phyloP scores from a whole-genome alignment of 2,888 invertebrate species.

The Cantharis rustica region DNA sequence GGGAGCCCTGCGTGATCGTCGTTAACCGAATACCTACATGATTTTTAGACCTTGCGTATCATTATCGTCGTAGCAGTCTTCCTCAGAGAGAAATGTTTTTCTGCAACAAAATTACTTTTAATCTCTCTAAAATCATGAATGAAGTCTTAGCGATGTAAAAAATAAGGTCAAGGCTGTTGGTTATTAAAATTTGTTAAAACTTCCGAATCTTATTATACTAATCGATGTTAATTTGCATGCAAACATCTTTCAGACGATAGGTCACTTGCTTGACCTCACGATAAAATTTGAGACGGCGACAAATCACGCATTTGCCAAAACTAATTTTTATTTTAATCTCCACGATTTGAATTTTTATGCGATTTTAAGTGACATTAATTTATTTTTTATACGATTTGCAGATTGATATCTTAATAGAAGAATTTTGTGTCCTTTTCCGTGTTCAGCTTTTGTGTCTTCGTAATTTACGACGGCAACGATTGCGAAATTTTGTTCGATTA shows the following conservation, averaged over 20 bases:
- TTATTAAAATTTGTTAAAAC: slow-evolving; percentile 2
- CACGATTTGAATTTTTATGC: not conserved
- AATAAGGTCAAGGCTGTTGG: slow-evolving; percentile 1
- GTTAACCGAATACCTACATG: slow-evolving; percentile 38
- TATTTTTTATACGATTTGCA: not conserved
- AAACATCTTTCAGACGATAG: not conserved
- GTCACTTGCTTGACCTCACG: slow-evolving; percentile 6
- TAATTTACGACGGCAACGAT: not conserved
- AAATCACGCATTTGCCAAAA: not conserved
- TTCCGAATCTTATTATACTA: not conserved
- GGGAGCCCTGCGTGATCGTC: slow-evolving; percentile 42
- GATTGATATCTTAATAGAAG: not conserved
- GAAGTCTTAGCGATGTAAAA: not conserved
- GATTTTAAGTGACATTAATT: not conserved
- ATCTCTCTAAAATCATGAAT: not conserved
- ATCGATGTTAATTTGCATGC: not conserved
- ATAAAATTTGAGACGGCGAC: not conserved
- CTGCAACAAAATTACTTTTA: not conserved
- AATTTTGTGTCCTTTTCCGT: not conserved
- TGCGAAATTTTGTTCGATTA: not conserved
- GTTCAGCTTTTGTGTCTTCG: not conserved
- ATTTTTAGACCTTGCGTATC: not conserved
- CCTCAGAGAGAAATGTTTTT: not conserved
- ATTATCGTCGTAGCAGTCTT: not conserved
- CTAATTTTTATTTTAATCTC: not conserved